Base-by-base conservation (phyloP, 1,140 invertebrate genomes). In the Apis dorsata region DNA sequence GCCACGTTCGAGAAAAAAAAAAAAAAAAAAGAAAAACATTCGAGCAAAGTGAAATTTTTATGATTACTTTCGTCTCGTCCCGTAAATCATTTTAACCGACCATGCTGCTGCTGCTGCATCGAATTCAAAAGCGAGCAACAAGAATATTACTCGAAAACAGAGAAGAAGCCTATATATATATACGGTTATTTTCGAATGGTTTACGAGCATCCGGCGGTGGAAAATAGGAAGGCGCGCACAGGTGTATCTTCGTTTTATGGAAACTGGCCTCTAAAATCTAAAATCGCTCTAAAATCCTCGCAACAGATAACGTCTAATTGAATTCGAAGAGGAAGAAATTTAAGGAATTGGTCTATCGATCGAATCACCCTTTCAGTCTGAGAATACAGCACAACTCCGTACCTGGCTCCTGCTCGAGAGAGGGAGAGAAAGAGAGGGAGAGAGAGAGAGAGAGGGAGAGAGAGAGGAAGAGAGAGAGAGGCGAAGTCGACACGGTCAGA, bases 181-280 rank as follows among this genome's bases (percentile, higher is more conserved):
- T 21, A 28, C 21, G 13, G 21, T 63, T 62, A 75, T 75, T 62
- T 75, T 24, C 72, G 72, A 75, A 12, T 60, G 12, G 5, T 74
- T 74, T 60, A 74, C 72, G 72, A 57, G 28, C 24, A 21, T 57
- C 17, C 28, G 9, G 28, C 51, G 0, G 75, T 55, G 63, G 63
- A 57, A 57, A 77, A 5, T 49, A 21, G 72, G 34, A 74, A 34
- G 1, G 28, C 28, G 28, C 28, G 28, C 63, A 66, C 51, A 17
- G 60, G 60, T 55, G 66, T 49, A 34, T 66, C 55, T 49, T 19
- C 55, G 68, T 60, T 60, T 70, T 79, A 79, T 79, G 57, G 66
- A 70, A 51, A 79, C 66, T 19, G 28, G 66, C 70, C 34, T 24
- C 24, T 24, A 24, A 24, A 24, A 24, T 24, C 24, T 24, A 24